Conservation (phyloP, 2,797 vertebrate species). For the Acrossocheilus wenchowensis region DNA sequence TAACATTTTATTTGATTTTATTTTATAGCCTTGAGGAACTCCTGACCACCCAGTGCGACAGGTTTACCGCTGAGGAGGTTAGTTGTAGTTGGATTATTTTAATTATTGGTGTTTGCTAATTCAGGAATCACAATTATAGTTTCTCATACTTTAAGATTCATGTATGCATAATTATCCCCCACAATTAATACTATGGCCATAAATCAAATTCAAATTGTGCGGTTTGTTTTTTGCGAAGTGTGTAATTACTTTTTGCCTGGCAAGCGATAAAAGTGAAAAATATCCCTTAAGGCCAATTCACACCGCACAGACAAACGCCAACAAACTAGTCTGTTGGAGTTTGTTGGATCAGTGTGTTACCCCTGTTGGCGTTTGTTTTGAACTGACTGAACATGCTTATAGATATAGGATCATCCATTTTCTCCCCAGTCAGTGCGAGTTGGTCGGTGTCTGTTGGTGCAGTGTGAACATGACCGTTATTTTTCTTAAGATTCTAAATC, state of each 20-base stretch:
- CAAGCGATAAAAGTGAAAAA: not conserved
- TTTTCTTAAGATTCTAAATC: too few species aligned
- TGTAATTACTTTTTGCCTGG: not conserved
- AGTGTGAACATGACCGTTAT: too few species aligned
- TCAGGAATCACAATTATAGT: not conserved
- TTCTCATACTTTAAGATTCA: not conserved
- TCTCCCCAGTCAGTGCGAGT: too few species aligned
- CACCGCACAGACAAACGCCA: too few species aligned
- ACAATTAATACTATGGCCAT: not conserved
- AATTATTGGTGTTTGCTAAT: not conserved
- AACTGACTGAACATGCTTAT: too few species aligned
- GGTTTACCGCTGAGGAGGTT: conserved; percentile 91
- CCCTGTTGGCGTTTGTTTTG: too few species aligned
- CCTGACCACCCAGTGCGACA: conserved; percentile 92
- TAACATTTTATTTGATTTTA: not conserved
- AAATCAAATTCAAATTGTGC: not conserved
- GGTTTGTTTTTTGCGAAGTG: not conserved
- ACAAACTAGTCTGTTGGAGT: too few species aligned
- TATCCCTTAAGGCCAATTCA: too few species aligned
- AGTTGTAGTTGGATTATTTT: conserved; percentile 53
- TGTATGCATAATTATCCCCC: not conserved
- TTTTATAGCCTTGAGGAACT: conserved; percentile 87
- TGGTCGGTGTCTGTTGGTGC: too few species aligned
- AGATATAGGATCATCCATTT: too few species aligned
- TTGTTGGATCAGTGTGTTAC: too few species aligned